Percentiles rank a stretch among this genome's conserved stretches.
phyloP scores from a whole-genome alignment of 2,797 vertebrate species.

The Coracias cyanogaster region DNA sequence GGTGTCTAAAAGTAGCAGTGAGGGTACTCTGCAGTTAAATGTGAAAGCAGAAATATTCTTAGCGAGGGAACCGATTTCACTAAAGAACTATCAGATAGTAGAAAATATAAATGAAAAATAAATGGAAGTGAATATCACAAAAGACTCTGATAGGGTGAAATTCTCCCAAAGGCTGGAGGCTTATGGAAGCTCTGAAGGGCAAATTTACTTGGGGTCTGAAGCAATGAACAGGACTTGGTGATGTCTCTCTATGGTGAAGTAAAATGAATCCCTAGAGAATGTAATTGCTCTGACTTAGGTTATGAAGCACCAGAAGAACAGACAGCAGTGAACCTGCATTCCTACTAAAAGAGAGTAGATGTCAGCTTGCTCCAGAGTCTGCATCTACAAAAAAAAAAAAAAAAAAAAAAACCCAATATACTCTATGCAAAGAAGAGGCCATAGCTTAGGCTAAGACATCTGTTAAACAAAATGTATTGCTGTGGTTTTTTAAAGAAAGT shows the following conservation, averaged over 20 bases:
- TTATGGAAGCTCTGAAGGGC: background rate
- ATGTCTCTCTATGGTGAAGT: background rate
- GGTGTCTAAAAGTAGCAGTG: background rate
- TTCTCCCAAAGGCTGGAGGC: background rate
- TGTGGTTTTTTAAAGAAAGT: too few species aligned
- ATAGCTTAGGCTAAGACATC: too few species aligned
- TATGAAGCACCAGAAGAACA: background rate
- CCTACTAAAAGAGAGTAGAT: background rate
- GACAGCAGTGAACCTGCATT: background rate
- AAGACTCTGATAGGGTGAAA: background rate
- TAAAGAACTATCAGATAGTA: background rate
- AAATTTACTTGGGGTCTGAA: background rate
- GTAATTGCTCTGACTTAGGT: background rate
- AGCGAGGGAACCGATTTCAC: background rate
- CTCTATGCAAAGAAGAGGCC: too few species aligned
- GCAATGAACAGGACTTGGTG: background rate
- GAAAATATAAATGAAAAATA: background rate
- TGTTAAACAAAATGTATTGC: too few species aligned
- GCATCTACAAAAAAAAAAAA: background rate
- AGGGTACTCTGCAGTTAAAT: background rate
- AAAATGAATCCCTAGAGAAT: background rate
- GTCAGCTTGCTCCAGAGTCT: background rate
- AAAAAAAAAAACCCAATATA: background rate
- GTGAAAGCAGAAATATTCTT: background rate
- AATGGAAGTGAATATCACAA: background rate